These are phyloP conservation scores for Lasiurus cinereus DNA, from an alignment of 2,113 vertebrate genomes.

Conservation along the genomic window DNA sequence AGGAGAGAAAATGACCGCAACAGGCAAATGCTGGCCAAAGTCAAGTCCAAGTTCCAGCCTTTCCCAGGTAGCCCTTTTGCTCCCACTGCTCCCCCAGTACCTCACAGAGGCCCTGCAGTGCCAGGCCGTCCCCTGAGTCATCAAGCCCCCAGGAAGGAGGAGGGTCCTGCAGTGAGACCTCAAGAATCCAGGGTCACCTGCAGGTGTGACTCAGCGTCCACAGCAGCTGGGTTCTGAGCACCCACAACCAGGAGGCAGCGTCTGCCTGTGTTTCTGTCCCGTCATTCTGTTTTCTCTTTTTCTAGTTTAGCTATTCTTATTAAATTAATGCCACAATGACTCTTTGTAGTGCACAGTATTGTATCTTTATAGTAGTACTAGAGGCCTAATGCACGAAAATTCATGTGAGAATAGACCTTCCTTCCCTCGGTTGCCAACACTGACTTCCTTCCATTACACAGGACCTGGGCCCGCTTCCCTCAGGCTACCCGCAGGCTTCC, in stretches of 20 bases:
- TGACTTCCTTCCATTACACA: no score
- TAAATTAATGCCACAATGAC: neutral
- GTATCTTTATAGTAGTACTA: neutral
- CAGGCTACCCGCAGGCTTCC: no score
- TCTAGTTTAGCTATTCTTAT: neutral
- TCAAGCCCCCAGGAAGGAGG: neutral
- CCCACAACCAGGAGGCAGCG: neutral
- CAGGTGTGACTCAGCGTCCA: neutral
- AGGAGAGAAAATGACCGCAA: neutral
- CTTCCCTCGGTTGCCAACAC: no score
- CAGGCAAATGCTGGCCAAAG: neutral
- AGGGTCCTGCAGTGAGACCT: neutral
- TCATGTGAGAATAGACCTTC: no score
- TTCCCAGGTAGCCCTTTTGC: neutral
- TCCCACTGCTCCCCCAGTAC: neutral
- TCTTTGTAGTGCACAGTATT: neutral
- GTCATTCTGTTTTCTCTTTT: neutral
- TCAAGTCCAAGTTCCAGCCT: neutral
- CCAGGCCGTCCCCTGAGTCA: neutral
- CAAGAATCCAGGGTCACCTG: neutral
- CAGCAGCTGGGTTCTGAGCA: neutral
- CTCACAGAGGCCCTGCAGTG: neutral
- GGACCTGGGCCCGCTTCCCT: no score
- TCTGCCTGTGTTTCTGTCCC: neutral
- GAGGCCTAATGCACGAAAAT: no score